Evolutionary conservation across 2,888 invertebrate species (phyloP), one percentile per base, ranked within the genome.

Genomic region (Lepidocyrtoides sp.): DNA sequence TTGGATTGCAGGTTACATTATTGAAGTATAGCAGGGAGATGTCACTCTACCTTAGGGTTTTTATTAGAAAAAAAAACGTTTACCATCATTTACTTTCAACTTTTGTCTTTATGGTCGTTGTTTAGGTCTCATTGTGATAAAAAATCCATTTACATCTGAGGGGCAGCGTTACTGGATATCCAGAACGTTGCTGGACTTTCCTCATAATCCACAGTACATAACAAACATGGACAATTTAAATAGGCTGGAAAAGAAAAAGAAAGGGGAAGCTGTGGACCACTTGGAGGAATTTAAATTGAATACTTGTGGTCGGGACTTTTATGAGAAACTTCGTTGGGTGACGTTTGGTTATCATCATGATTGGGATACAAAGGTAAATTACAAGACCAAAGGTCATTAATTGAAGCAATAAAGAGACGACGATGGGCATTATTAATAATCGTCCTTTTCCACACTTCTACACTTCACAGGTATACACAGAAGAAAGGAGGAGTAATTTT

Each of bases 341-440:
- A 99, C 99, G 0, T 95, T 99, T 48, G 99, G 99, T 14, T 99
- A 99, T 95, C 99, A 99, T 95, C 99, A 99, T 95, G 97, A 99
- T 95, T 99, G 99, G 99, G 97, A 98, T 94, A 98, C 98, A 84
- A 99, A 99, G 96, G 97, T 82, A 1, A 23, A 36, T 57, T 2
- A 12, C 26, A 4, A 36, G 36, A 36, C 3, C 36, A 36, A 2
- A 36, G 2, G 36, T 2, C 36, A 36, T 36, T 4, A 36, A n/a
- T n/a, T n/a, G n/a, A n/a, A n/a, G n/a, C n/a, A n/a, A n/a, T n/a
- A n/a, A n/a, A n/a, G n/a, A n/a, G n/a, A n/a, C n/a, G n/a, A n/a
- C n/a, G n/a, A n/a, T n/a, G n/a, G n/a, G n/a, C n/a, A n/a, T n/a
- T n/a, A n/a, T n/a, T n/a, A n/a, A n/a, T n/a, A n/a, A n/a, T n/a